Evolutionary conservation across 2,797 vertebrate genomes (phyloP).

Genomic region (Spinus pinus): DNA sequence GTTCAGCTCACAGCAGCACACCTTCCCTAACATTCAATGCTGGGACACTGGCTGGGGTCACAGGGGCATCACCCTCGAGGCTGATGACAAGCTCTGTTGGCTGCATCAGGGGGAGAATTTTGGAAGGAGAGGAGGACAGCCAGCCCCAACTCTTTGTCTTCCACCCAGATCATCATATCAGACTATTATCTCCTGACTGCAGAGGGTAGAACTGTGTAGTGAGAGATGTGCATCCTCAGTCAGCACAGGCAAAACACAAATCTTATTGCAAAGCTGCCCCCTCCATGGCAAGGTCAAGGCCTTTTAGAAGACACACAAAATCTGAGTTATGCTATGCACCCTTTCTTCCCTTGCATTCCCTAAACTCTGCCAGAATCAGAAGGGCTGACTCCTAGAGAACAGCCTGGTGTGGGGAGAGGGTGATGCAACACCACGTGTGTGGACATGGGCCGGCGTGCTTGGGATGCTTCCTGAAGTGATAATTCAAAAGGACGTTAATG

Average conservation of each 20-base stretch:
- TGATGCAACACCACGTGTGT: fast-evolving
- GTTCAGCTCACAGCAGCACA: background rate
- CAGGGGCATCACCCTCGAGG: fast-evolving
- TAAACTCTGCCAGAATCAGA: background rate
- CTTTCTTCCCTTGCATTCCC: background rate
- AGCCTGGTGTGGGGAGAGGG: background rate
- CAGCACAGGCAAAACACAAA: background rate
- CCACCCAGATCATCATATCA: fast-evolving
- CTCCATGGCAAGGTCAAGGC: background rate
- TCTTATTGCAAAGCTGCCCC: background rate
- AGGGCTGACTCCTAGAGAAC: background rate
- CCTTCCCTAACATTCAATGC: background rate
- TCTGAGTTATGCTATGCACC: background rate
- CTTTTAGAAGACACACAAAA: background rate
- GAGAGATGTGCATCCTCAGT: background rate
- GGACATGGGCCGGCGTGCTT: fast-evolving
- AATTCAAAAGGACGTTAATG: background rate
- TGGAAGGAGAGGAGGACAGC: background rate
- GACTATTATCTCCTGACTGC: background rate
- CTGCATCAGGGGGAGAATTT: background rate
- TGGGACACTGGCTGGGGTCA: background rate
- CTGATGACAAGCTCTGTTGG: background rate
- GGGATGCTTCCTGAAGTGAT: background rate
- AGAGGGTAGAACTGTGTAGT: background rate
- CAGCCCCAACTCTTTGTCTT: background rate